Evolutionary conservation across 1,140 invertebrate species (phyloP), one percentile per base, ranked within the genome.

Genomic region (Conus ventricosus): DNA sequence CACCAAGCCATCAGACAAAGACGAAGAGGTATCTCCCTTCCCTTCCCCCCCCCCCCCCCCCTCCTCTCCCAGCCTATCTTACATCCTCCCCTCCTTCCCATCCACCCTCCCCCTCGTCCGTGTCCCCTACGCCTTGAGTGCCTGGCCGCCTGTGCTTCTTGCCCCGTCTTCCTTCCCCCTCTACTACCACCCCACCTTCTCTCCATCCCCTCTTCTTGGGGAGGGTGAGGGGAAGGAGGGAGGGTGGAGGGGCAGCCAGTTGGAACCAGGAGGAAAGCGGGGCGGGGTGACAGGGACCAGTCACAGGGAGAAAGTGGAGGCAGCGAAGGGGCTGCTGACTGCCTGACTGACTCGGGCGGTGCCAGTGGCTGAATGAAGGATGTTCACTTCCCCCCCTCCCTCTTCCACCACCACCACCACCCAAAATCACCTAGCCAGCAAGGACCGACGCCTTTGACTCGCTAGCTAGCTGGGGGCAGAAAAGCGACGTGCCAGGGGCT

Each of bases 371-470:
- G 39, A 39, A 71, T 88, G 80, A 85, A 85, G 71, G 84, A 76
- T 85, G 84, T 76, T 85, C 84, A 85, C 57, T 85, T 76, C 75
- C 84, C 84, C 75, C 75, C 75, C 84, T 54, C 39, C 84, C 84
- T 78, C 8, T 0, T 1, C 25, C 23, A 15, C 23, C 76, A 27
- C n/a, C 76, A 25, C 71, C 25, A 8, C 71, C 23, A 25, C 25
- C 39, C 39, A 39, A 39, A 39, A 39, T 39, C 39, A 39, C 39
- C 39, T 39, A 39, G 39, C 39, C 39, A 39, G 39, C 39, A 39
- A 39, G 39, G 76, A 39, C 25, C 5, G 23, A 23, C 27, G 76
- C n/a, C 39, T 67, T 63, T 75, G 39, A 39, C 39, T 39, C 39
- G 39, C 39, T 39, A 39, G 39, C 39, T 39, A 39, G 39, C 39